Percentiles rank a stretch among this genome's conserved stretches.
phyloP scores from a whole-genome alignment of 2,797 vertebrate species.

The Halcyon badia region DNA sequence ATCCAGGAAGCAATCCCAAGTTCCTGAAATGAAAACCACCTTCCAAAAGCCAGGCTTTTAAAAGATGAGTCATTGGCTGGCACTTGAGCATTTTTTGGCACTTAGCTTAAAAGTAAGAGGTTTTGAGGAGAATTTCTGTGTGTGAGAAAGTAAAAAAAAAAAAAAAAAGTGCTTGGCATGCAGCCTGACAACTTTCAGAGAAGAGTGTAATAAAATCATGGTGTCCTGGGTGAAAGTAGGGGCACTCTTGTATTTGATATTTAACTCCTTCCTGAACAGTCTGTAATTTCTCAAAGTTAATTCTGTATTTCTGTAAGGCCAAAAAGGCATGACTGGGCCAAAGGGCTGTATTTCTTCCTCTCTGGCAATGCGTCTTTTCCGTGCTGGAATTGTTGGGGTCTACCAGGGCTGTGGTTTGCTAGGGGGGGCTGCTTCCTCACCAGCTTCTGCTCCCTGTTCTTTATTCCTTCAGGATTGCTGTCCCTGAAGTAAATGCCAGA shows the following conservation, averaged over 20 bases:
- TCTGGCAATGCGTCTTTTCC: background rate
- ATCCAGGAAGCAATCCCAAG: slow-evolving; percentile 74
- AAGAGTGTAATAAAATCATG: background rate
- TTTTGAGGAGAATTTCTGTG: slow-evolving; percentile 66
- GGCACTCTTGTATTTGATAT: background rate
- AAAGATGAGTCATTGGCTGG: slow-evolving; percentile 75
- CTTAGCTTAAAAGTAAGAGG: slow-evolving; percentile 63
- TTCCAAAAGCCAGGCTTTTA: slow-evolving; percentile 64
- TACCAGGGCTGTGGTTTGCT: background rate
- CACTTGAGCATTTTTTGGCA: slow-evolving; percentile 64
- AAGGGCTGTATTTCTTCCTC: background rate
- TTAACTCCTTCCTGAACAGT: slow-evolving; percentile 5
- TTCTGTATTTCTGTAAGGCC: background rate
- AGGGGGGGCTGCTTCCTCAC: background rate
- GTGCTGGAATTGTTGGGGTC: background rate
- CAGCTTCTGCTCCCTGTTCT: background rate
- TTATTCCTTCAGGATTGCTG: background rate
- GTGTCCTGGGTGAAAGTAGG: slow-evolving; percentile 37
- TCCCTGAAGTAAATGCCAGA: background rate
- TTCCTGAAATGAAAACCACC: slow-evolving; percentile 78
- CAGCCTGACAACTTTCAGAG: slow-evolving; percentile 42
- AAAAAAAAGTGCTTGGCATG: slow-evolving; percentile 19
- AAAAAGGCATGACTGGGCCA: background rate
- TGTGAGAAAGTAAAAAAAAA: slow-evolving; percentile 67
- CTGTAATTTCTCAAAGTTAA: background rate